phyloP scores from a whole-genome alignment of 2,113 vertebrate species.

The Oncorhynchus tshawytscha region DNA sequence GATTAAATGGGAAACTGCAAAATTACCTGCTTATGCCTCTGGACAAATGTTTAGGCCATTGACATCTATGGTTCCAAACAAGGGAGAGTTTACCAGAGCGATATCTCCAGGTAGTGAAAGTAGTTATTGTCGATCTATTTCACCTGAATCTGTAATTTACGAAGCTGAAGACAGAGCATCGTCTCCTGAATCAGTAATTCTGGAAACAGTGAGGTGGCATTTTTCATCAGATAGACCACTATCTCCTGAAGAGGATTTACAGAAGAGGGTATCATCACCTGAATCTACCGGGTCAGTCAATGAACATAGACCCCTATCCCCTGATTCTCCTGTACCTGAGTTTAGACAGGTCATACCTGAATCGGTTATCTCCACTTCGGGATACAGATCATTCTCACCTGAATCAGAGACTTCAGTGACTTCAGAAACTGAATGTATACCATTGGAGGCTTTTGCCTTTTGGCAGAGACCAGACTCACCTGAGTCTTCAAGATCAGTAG shows the following conservation, averaged over 20 bases:
- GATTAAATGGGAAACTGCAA: constrained; percentile 43
- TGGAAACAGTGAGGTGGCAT: constrained; percentile 22
- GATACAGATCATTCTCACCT: constrained; percentile 1
- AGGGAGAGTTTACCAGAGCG: background rate
- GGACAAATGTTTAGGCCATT: constrained; percentile 11
- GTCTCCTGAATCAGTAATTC: constrained; percentile 39
- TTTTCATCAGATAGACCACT: constrained; percentile 20
- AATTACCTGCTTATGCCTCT: background rate
- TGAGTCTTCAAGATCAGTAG: background rate
- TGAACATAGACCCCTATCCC: constrained; percentile 10
- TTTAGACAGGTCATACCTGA: constrained; percentile 8
- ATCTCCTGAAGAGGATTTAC: constrained; percentile 17
- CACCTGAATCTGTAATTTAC: constrained; percentile 48
- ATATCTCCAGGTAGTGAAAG: constrained; percentile 2
- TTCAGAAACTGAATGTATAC: constrained; percentile 8
- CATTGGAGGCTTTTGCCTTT: background rate
- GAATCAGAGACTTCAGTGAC: constrained; percentile 1
- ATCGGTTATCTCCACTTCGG: background rate
- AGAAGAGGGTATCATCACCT: background rate
- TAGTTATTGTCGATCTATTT: constrained; percentile 28
- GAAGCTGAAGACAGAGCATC: constrained; percentile 44
- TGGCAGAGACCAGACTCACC: constrained; percentile 35
- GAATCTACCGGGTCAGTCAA: constrained; percentile 6
- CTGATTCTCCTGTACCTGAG: constrained; percentile 36
- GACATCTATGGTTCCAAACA: constrained; percentile 9